Conservation (phyloP, 2,888 invertebrate genomes). For the Incurvaria masculella region DNA sequence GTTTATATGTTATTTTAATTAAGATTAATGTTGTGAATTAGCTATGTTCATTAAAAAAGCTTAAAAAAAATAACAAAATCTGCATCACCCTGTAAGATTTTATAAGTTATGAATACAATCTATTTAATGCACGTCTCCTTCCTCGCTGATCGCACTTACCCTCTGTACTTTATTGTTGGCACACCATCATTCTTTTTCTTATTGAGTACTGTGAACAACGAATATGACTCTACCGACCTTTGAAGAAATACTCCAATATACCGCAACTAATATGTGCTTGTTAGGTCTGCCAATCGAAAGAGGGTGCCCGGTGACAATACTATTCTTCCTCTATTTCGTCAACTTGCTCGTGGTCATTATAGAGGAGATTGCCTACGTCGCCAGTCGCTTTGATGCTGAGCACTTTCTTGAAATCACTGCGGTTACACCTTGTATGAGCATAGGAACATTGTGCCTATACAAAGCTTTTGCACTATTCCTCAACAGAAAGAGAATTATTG, state of each 20-base stretch:
- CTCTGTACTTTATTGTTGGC: no score
- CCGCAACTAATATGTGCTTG: neutral
- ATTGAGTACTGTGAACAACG: no score
- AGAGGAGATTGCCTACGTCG: neutral
- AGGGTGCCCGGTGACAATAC: neutral
- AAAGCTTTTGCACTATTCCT: neutral
- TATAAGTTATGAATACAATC: no score
- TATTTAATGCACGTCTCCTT: no score
- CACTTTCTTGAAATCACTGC: neutral
- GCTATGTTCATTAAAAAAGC: no score
- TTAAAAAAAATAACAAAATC: no score
- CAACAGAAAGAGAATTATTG: neutral
- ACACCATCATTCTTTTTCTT: no score
- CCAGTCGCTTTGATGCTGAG: neutral
- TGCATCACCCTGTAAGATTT: no score
- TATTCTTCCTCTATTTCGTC: neutral
- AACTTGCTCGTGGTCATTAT: neutral
- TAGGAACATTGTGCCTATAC: neutral
- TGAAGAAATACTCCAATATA: neutral
- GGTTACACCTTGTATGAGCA: neutral
- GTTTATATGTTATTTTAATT: no score
- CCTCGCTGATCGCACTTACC: no score
- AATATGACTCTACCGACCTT: neutral
- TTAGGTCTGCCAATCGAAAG: neutral
- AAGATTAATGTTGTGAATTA: no score